These are phyloP conservation scores for Tridacna gigas DNA, from an alignment of 2,888 invertebrate species.

Conservation along the genomic window DNA sequence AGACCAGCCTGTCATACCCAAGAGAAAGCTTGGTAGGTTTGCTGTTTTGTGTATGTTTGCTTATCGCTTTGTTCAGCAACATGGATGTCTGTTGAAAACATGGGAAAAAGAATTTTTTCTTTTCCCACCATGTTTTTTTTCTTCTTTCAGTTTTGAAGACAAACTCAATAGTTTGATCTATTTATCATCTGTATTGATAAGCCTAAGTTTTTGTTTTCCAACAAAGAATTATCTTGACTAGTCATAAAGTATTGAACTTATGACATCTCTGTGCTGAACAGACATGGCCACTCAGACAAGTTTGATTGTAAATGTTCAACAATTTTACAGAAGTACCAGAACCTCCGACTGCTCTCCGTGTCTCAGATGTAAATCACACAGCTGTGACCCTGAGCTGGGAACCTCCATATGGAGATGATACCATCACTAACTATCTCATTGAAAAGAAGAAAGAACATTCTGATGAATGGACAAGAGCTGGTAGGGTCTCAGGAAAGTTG, in stretches of 20 bases:
- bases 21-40: conserved; percentile 84
- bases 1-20: conserved; percentile 90
- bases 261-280: too few species aligned
- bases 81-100: not conserved
- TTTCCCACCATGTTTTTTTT: too few species aligned
- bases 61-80: too few species aligned
- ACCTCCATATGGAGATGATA: conserved; percentile 81
- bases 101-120: not conserved
- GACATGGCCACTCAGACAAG: too few species aligned
- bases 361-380: conserved; percentile 78
- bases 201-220: too few species aligned
- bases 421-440: conserved; percentile 82
- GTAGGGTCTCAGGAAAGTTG: conserved; percentile 73
- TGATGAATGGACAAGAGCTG: conserved; percentile 89
- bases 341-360: conserved; percentile 77
- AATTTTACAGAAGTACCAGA: conserved; percentile 73
- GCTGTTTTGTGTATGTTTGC: not conserved
- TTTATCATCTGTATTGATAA: too few species aligned
- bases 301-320: not conserved
- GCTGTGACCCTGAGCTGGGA: conserved; percentile 81
- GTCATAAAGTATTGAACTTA: too few species aligned
- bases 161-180: too few species aligned
- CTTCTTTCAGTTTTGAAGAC: too few species aligned
- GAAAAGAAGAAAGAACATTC: conserved; percentile 88
- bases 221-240: too few species aligned